Evolutionary conservation across 2,113 vertebrate genomes (phyloP).

Genomic region (Crotalus viridis): DNA sequence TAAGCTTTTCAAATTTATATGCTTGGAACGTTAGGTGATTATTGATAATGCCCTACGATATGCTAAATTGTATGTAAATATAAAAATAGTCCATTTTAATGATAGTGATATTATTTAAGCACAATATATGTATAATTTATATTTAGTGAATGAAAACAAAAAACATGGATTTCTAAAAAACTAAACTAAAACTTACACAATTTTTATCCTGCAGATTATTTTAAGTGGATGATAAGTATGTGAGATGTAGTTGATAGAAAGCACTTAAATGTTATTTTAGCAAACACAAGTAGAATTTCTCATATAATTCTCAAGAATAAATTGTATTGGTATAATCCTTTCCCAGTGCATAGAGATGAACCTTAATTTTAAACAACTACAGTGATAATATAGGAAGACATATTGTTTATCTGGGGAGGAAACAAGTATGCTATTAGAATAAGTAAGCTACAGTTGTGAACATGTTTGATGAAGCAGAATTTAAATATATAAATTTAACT

Average conservation of each 20-base stretch:
- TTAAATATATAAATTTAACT: constrained; percentile 4
- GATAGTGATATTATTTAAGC: not conserved
- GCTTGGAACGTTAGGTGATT: not conserved
- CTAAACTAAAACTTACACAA: not conserved
- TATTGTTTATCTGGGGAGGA: not conserved
- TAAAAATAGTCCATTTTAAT: not conserved
- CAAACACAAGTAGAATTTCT: constrained; percentile 10
- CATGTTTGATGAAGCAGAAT: constrained; percentile 23
- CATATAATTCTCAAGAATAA: constrained; percentile 2
- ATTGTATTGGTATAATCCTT: not conserved
- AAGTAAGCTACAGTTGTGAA: not conserved
- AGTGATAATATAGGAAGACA: not conserved
- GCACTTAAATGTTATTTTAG: not conserved
- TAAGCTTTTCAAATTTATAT: not conserved
- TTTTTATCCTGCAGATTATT: constrained; percentile 14
- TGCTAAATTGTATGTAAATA: not conserved
- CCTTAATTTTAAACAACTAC: not conserved
- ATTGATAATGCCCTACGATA: not conserved
- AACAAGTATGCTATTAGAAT: not conserved
- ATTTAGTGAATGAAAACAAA: not conserved
- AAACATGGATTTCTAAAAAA: constrained; percentile 2
- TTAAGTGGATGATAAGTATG: constrained; percentile 15
- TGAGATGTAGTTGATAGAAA: not conserved
- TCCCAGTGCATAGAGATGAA: not conserved
- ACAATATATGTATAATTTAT: not conserved